These are phyloP conservation scores for Tapera naevia DNA, from an alignment of 2,797 vertebrate species.

Conservation along the genomic window DNA sequence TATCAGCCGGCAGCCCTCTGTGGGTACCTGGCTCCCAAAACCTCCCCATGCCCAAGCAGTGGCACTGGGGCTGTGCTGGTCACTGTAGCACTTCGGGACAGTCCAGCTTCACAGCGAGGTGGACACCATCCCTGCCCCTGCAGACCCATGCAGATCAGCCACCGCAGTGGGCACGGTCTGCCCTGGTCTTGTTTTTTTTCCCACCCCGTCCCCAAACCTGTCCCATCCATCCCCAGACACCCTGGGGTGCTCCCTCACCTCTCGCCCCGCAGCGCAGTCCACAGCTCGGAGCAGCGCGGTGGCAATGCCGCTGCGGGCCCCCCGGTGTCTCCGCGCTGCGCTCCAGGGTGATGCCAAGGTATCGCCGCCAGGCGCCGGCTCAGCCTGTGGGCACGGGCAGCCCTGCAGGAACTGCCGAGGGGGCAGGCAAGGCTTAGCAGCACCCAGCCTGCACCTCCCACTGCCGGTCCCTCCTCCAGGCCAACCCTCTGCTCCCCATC, in stretches of 20 bases:
- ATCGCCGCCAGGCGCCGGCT: neutral
- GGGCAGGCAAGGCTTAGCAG: neutral
- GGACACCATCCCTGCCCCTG: neutral
- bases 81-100: neutral
- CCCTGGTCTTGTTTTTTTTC: rapidly evolving
- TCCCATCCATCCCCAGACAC: neutral
- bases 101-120: neutral
- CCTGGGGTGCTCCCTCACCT: conserved; percentile 8
- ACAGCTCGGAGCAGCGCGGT: neutral
- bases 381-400: neutral
- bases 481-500: conserved; percentile 15
- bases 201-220: neutral
- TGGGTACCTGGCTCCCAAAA: rapidly evolving
- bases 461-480: conserved; percentile 48
- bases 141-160: rapidly evolving
- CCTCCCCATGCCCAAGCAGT: rapidly evolving
- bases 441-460: neutral
- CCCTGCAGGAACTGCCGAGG: neutral
- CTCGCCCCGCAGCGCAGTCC: neutral
- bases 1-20: neutral
- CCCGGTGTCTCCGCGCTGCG: rapidly evolving
- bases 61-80: neutral
- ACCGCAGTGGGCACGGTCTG: rapidly evolving
- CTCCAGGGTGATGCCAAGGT: neutral
- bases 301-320: neutral